A percentile compares a stretch with the other conserved stretches of the same genome.
Conservation (phyloP, 2,113 vertebrate genomes). For the Melanotaenia duboulayi region DNA sequence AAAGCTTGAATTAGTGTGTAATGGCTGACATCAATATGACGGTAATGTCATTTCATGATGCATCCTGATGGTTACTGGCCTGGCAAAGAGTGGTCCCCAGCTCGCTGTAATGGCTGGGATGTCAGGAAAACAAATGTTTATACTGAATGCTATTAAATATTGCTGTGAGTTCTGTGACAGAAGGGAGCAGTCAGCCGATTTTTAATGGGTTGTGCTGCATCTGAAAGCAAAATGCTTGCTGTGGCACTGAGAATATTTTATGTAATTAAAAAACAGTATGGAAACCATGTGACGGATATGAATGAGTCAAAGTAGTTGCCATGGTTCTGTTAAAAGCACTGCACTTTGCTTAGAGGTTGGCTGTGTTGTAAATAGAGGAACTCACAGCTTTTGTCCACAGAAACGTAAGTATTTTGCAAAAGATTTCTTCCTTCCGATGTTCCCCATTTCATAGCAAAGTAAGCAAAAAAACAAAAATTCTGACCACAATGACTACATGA, state of each 20-base stretch:
- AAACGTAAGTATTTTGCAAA: no score
- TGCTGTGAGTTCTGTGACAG: constrained; percentile 72
- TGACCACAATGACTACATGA: no score
- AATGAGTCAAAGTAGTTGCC: no score
- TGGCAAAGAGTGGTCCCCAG: constrained; percentile 68
- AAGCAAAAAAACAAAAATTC: no score
- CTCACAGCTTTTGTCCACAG: no score
- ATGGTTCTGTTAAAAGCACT: no score
- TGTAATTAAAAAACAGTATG: not conserved
- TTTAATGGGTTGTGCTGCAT: constrained; percentile 44
- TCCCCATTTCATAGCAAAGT: no score
- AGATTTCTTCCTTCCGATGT: no score
- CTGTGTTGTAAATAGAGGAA: no score
- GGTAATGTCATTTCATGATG: constrained; percentile 83
- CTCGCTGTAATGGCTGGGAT: constrained; percentile 74
- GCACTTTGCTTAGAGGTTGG: no score
- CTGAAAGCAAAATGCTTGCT: constrained; percentile 11
- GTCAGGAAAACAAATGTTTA: constrained; percentile 82
- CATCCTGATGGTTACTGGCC: constrained; percentile 78
- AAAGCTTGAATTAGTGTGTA: constrained; percentile 75
- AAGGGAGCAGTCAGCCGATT: constrained; percentile 63
- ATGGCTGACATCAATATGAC: constrained; percentile 84
- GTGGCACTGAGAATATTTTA: constrained; percentile 1
- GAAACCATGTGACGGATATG: no score
- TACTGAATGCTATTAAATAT: constrained; percentile 74